phyloP scores from a whole-genome alignment of 2,888 invertebrate species.

The Vandiemenella viatica region DNA sequence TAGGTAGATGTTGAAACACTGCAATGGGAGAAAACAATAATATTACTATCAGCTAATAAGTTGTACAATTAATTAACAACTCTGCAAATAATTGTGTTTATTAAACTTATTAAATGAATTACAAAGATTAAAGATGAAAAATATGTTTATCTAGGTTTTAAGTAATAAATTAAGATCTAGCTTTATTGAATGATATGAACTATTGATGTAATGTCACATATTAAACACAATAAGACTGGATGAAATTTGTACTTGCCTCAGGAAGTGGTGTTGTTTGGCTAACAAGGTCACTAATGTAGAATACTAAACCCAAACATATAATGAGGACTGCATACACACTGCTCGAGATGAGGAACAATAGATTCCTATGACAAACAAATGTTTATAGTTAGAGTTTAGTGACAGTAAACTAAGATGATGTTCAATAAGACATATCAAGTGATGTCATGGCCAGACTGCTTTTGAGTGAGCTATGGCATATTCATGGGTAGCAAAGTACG shows the following conservation, averaged over 20 bases:
- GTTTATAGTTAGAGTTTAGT: not conserved
- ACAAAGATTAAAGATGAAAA: too few species aligned
- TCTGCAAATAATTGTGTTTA: too few species aligned
- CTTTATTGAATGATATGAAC: too few species aligned
- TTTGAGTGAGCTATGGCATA: too few species aligned
- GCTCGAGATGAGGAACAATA: slow-evolving; percentile 35
- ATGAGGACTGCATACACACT: slow-evolving; percentile 52
- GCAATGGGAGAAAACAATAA: slow-evolving; percentile 26
- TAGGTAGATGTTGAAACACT: slow-evolving; percentile 47
- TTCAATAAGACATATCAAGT: not conserved
- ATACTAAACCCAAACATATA: slow-evolving; percentile 47
- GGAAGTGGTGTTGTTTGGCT: slow-evolving; percentile 31
- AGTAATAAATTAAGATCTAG: too few species aligned
- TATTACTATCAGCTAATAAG: not conserved
- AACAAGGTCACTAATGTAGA: slow-evolving; percentile 45
- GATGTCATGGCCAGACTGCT: not conserved
- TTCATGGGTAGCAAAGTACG: too few species aligned
- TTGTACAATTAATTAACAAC: not conserved
- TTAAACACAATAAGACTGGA: too few species aligned
- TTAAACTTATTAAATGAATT: too few species aligned
- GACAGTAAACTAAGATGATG: not conserved
- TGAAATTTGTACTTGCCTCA: slow-evolving; percentile 33
- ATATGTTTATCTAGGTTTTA: too few species aligned
- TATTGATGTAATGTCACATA: too few species aligned
- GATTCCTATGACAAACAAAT: not conserved